Evolutionary conservation across 2,797 vertebrate species (phyloP), one percentile per base, ranked within the genome.

Genomic region (Chelidonichthys spinosus): DNA sequence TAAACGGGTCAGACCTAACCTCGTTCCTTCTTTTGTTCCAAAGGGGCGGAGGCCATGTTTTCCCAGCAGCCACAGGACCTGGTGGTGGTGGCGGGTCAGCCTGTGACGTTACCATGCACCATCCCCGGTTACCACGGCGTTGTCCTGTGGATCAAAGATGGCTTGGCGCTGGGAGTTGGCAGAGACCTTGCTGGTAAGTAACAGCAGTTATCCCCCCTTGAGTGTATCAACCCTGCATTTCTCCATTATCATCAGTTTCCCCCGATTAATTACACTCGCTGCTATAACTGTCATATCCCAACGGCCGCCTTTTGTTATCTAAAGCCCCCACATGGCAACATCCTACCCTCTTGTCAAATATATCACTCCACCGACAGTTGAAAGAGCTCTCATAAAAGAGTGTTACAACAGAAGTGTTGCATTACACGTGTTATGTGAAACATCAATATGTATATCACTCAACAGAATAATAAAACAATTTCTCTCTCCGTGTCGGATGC

Each of bases 111-210:
- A 79, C 95, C 96, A 0, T 99, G 98, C 4, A 96, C 97, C 50
- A 98, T 99, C 81, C 96, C 98, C 0, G 96, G 96, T 54, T 99
- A 99, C 37, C 97, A 96, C 15, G 98, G 98, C 2, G 95, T 99
- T 0, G 97, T 99, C 61, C 95, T 99, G 37, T 99, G 98, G 98
- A 98, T 99, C 87, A 99, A 98, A 86, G 97, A 99, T 0, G 98
- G 98, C 69, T 91, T 99, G 43, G 98, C 98, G 2, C 93, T 99
- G 0, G 98, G 98, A 0, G 96, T 99, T 3, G 97, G 97, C 69
- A 94, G 98, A 80, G 98, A 99, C 80, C 97, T 99, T 68, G 95
- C 97, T 47, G 97, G 98, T 99, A 95, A 94, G 79, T 6, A 76
- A 56, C 46, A 15, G 11, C 61, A 63, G 72, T 43, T 60, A 74